These are phyloP conservation scores for Cetonia aurata DNA, from an alignment of 2,888 invertebrate genomes.

Conservation along the genomic window DNA sequence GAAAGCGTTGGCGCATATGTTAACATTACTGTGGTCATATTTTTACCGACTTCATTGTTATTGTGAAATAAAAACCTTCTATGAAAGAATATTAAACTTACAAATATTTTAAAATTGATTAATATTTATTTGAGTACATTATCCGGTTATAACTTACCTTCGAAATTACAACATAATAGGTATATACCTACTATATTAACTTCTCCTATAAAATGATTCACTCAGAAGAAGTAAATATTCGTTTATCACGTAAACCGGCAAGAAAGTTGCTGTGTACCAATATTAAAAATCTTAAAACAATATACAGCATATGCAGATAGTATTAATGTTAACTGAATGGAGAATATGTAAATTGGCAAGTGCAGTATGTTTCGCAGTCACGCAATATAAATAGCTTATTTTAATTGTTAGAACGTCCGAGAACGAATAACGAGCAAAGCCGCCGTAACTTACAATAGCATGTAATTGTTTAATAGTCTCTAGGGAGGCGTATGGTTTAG, in stretches of 20 bases:
- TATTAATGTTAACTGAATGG: slow-evolving; percentile 1
- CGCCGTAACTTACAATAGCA: slow-evolving; percentile 25
- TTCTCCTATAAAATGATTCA: background rate
- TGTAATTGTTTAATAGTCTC: slow-evolving; percentile 31
- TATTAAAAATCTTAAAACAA: background rate
- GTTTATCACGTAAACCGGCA: too few species aligned
- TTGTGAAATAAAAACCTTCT: background rate
- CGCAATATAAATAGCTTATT: slow-evolving; percentile 20
- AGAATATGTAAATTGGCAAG: slow-evolving; percentile 9
- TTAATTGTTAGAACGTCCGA: slow-evolving; percentile 32
- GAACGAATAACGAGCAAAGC: slow-evolving; percentile 10
- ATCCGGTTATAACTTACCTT: too few species aligned
- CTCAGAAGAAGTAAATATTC: too few species aligned
- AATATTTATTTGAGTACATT: background rate
- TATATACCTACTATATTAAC: too few species aligned
- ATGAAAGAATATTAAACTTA: background rate
- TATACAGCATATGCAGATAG: background rate
- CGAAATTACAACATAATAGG: too few species aligned
- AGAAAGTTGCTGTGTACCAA: too few species aligned
- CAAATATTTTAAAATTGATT: background rate
- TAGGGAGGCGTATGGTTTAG: slow-evolving; percentile 19
- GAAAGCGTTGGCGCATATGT: slow-evolving; percentile 4
- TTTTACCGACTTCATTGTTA: slow-evolving; percentile 25
- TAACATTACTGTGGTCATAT: slow-evolving; percentile 1
- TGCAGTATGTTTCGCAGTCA: slow-evolving; percentile 5